Base-by-base conservation (phyloP, 2,797 vertebrate genomes). In the Chanos chanos region DNA sequence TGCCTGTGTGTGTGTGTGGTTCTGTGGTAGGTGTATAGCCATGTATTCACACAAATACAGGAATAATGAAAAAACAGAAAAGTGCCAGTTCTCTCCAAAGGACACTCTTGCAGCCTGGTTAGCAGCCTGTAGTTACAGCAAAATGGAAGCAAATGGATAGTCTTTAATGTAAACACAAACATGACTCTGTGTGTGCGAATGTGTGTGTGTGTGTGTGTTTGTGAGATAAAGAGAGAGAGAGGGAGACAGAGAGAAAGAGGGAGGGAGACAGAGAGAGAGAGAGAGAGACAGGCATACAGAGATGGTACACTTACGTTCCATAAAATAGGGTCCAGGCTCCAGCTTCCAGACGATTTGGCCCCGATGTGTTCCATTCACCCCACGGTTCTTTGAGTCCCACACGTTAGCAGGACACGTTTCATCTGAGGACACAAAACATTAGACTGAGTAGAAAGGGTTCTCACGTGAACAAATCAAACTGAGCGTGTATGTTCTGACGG, bases 311-410 rank as follows among this genome's bases (percentile, higher is more conserved):
- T 94, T 78, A 99, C 96, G 77, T 80, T 99, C 96, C 94, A 94
- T 96, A 76, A 98, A 97, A 82, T 98, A 95, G 33, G 94, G 94
- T 12, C 92, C 94, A 0, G 94, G 80, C 76, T 99, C 96, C 80
- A 99, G 89, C 59, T 92, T 83, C 96, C 96, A 99, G 1, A 98
- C 86, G 45, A 99, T 95, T 77, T 97, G 94, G 22, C 96, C 96
- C 71, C 90, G 92, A 72, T 99, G 95, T 0, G 94, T 97, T 62
- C 96, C 96, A 5, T 96, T 99, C 73, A 99, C 91, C 0, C 96
- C 96, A 0, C 96, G 92, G 63, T 98, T 98, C 83, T 99, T 99
- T 19, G 96, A 98, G 86, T 99, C 96, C 96, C 96, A 99, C 71
- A 98, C 94, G 21, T 98, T 98, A 68, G 93, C 92, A 64, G 94